Conservation (phyloP, 2,113 vertebrate species). For the Echinops telfairi region DNA sequence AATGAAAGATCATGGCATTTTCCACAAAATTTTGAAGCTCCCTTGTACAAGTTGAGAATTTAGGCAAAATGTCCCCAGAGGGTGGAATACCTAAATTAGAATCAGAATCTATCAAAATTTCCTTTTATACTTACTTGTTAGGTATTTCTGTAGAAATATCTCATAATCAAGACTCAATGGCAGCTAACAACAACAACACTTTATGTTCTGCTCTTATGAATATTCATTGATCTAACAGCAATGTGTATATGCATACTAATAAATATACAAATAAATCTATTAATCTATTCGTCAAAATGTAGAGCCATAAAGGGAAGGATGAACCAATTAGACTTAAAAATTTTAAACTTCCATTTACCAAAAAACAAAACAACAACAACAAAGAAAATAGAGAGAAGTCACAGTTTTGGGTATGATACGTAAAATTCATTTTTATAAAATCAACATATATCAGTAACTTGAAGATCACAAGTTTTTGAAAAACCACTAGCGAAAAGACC, state of each 20-base stretch:
- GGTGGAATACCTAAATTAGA: not conserved
- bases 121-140: not conserved
- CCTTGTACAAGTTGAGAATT: not conserved
- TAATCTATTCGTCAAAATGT: conserved; percentile 36
- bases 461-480: not conserved
- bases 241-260: not conserved
- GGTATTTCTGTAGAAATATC: not conserved
- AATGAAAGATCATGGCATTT: no score
- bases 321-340: conserved; percentile 44
- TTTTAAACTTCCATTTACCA: conserved; percentile 39
- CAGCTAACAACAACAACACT: not conserved
- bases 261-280: not conserved
- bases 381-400: not conserved
- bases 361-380: not conserved
- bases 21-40: no score
- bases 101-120: not conserved
- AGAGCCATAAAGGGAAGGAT: conserved; percentile 37
- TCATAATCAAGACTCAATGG: not conserved
- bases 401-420: not conserved
- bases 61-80: not conserved
- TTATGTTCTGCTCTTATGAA: conserved; percentile 9
- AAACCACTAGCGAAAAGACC: conserved; percentile 18
- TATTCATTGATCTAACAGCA: conserved; percentile 39
- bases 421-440: conserved; percentile 22
- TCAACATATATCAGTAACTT: not conserved